These are phyloP conservation scores for Pachyramphus minor DNA, from an alignment of 2,113 vertebrate species.

Conservation along the genomic window DNA sequence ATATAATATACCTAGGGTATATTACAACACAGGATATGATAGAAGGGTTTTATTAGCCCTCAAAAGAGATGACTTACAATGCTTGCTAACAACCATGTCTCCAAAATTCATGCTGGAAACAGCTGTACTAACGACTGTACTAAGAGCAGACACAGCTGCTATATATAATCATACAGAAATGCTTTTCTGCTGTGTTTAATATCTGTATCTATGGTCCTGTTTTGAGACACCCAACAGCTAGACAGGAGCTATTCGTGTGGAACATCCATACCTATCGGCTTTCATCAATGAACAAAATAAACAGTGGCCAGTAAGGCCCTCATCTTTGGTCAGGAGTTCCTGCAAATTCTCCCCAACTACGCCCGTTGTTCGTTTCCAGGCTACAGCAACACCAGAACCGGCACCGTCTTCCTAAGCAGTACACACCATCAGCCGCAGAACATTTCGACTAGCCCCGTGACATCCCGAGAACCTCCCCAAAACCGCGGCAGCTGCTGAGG, in stretches of 20 bases:
- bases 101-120: background rate
- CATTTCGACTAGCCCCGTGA: accelerated
- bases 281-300: background rate
- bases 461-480: background rate
- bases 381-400: accelerated
- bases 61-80: background rate
- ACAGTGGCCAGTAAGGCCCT: too few relatives aligned
- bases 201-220: background rate
- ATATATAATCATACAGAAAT: background rate
- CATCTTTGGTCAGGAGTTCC: background rate
- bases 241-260: background rate
- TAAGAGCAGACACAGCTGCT: accelerated
- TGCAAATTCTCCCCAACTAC: background rate
- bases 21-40: background rate
- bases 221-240: background rate
- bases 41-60: background rate
- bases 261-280: background rate
- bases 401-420: too few relatives aligned
- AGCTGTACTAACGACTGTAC: background rate
- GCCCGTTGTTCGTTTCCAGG: background rate
- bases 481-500: background rate
- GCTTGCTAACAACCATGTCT: background rate
- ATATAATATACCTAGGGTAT: background rate
- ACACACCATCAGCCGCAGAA: accelerated
- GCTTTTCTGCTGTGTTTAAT: background rate